Evolutionary conservation across 2,113 vertebrate species (phyloP).

Genomic region (Ellobius talpinus): DNA sequence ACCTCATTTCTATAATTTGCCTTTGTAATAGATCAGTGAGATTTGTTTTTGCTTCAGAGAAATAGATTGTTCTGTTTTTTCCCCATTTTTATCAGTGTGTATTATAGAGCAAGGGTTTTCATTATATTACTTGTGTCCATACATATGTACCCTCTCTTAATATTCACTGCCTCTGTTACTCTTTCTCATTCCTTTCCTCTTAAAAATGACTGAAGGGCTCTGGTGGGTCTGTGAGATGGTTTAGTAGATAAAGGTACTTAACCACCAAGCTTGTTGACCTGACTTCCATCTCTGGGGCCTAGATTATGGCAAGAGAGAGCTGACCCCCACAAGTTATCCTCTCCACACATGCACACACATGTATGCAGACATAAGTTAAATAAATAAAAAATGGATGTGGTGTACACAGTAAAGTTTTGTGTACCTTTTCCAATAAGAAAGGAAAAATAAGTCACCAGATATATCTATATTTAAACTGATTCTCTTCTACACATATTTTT

Average conservation of each 20-base stretch:
- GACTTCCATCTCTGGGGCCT: neutral
- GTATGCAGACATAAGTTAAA: neutral
- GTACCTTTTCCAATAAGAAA: neutral
- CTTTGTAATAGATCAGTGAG: constrained; percentile 16
- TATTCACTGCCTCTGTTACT: neutral
- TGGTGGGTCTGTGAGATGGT: neutral
- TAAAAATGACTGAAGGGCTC: neutral
- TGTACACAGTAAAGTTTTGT: neutral
- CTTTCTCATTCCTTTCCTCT: neutral
- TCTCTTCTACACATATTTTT: neutral
- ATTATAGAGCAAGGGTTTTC: neutral
- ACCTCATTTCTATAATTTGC: neutral
- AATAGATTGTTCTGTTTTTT: neutral
- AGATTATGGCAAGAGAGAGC: neutral
- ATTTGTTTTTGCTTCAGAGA: neutral
- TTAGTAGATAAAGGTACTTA: neutral
- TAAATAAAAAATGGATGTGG: neutral
- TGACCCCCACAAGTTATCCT: neutral
- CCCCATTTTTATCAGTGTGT: neutral
- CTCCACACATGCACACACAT: neutral
- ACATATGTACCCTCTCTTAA: neutral
- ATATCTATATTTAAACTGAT: neutral
- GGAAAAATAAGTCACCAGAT: neutral
- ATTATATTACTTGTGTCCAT: neutral
- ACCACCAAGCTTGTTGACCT: neutral